These are phyloP conservation scores for Amphiprion percula DNA, from an alignment of 2,113 vertebrate species.

Conservation along the genomic window DNA sequence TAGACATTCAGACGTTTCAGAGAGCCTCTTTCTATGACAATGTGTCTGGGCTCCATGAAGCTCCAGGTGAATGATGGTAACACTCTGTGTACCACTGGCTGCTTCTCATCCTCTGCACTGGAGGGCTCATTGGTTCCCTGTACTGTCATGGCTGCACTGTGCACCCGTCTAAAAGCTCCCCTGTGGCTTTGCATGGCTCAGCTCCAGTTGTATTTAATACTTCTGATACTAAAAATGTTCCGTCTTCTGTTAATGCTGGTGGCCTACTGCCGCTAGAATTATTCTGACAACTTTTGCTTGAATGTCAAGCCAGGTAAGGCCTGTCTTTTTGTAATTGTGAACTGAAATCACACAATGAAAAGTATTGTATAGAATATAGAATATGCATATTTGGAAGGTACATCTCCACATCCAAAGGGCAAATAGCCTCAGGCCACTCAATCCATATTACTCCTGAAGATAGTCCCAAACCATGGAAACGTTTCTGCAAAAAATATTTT, in stretches of 20 bases:
- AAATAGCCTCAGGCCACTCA: too few relatives aligned
- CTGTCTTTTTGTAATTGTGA: background rate
- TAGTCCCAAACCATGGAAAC: background rate
- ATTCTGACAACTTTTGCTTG: background rate
- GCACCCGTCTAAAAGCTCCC: slow-evolving; percentile 2
- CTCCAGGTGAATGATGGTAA: slow-evolving; percentile 93
- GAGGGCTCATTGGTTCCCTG: slow-evolving; percentile 19
- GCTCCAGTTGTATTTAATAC: slow-evolving; percentile 6
- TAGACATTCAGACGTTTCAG: slow-evolving; percentile 99
- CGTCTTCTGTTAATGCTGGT: background rate
- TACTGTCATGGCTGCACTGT: slow-evolving; percentile 40
- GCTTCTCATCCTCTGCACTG: slow-evolving; percentile 17
- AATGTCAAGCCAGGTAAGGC: background rate
- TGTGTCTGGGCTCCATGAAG: slow-evolving; percentile 96
- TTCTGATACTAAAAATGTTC: slow-evolving; percentile 1
- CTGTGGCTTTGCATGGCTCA: slow-evolving; percentile 73
- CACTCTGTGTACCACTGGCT: slow-evolving; percentile 27
- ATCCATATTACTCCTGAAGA: too few relatives aligned
- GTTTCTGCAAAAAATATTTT: background rate
- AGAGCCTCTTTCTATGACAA: slow-evolving; percentile 99
- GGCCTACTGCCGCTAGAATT: background rate
- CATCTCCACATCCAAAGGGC: too few relatives aligned
- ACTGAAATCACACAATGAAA: too few relatives aligned
- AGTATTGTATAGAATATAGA: too few relatives aligned
- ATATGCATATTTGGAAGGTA: too few relatives aligned